A percentile compares a stretch with the other conserved stretches of the same genome.
Conservation (phyloP, 2,888 invertebrate genomes). For the Drosophila sordidula region DNA sequence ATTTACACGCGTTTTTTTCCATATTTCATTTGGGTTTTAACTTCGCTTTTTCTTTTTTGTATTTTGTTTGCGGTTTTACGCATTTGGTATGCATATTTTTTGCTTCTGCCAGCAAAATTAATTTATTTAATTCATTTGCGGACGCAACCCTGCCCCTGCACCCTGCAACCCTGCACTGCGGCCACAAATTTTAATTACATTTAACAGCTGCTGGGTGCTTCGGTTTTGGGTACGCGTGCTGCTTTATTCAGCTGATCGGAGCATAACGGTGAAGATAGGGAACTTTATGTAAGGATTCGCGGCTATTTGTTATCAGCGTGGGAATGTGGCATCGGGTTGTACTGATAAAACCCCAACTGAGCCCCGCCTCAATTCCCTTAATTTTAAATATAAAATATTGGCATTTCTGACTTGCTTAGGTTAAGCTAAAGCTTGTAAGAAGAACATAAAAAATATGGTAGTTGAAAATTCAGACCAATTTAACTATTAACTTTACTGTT, state of each 20-base stretch:
- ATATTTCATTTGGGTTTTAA: constrained; percentile 54
- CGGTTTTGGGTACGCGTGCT: not conserved
- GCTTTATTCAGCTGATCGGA: not conserved
- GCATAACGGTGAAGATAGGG: not conserved
- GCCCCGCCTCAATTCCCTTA: no score
- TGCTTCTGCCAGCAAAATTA: constrained; percentile 47
- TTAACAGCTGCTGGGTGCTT: constrained; percentile 31
- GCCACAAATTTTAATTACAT: constrained; percentile 47
- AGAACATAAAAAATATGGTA: no score
- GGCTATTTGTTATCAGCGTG: no score
- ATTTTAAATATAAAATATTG: no score
- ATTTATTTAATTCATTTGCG: constrained; percentile 59
- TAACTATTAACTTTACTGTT: no score
- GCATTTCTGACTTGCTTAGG: no score
- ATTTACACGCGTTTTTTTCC: constrained; percentile 66
- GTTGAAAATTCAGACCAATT: no score
- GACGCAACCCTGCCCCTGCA: not conserved
- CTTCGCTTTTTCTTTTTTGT: constrained; percentile 18
- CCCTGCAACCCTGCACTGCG: no score
- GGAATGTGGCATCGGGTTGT: no score
- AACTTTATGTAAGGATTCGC: not conserved
- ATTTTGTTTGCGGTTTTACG: constrained; percentile 41
- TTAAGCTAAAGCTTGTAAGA: no score
- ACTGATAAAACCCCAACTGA: no score
- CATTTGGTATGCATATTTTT: constrained; percentile 62